A percentile compares a stretch with the other conserved stretches of the same genome.
These are phyloP conservation scores for Agrotis clavis DNA, from an alignment of 2,888 invertebrate genomes.

Conservation along the genomic window DNA sequence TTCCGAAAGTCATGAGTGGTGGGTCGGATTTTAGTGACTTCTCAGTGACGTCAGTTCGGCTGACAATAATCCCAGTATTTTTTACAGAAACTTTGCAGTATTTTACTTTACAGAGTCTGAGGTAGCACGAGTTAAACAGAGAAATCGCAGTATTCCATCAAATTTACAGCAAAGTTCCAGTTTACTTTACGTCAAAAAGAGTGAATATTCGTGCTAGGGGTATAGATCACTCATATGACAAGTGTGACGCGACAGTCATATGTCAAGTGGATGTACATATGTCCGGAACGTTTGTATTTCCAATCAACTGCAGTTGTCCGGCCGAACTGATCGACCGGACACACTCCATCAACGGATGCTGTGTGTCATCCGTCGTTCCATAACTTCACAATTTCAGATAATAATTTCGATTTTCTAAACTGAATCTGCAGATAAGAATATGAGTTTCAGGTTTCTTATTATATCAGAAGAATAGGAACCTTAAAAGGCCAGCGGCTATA, in stretches of 20 bases:
- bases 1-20: no score
- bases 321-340: slow-evolving; percentile 2
- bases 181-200: no score
- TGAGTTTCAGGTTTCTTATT: not conserved
- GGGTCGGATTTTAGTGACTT: no score
- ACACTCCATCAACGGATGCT: not conserved
- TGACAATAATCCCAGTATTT: no score
- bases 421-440: not conserved
- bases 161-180: no score
- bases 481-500: not conserved
- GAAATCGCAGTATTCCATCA: no score
- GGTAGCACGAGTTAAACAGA: no score
- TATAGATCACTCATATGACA: not conserved
- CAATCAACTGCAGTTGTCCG: slow-evolving; percentile 7
- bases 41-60: no score
- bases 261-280: not conserved
- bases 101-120: no score
- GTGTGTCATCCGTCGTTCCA: not conserved
- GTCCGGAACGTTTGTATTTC: not conserved
- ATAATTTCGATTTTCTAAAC: not conserved
- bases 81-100: no score
- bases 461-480: not conserved
- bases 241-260: not conserved
- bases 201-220: no score
- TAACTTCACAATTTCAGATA: not conserved